Conservation (phyloP, 2,797 vertebrate species). For the Gambelia wislizenii region DNA sequence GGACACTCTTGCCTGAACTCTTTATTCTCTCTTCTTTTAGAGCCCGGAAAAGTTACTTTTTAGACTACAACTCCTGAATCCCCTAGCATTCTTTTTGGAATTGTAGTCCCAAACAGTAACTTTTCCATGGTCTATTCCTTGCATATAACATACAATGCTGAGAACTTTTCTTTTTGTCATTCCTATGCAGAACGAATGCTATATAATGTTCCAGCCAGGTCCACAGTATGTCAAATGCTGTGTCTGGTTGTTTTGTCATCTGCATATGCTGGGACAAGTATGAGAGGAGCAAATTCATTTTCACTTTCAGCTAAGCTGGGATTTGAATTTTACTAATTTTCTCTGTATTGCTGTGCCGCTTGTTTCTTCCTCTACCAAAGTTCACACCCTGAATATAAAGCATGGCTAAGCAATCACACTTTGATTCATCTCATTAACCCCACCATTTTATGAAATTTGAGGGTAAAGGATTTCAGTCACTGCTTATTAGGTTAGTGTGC, state of each 20-base stretch:
- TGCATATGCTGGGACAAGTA: not conserved
- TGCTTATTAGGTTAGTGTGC: not conserved
- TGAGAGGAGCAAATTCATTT: not conserved
- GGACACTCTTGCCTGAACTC: too few relatives aligned
- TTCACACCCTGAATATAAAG: not conserved
- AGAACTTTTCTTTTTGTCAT: not conserved
- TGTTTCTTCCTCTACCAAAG: conserved; percentile 24
- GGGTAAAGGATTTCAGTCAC: not conserved
- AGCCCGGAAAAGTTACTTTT: too few relatives aligned
- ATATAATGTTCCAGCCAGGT: not conserved
- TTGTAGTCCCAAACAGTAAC: not conserved
- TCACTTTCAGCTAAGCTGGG: conserved; percentile 8
- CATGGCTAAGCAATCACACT: not conserved
- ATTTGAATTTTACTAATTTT: conserved; percentile 34
- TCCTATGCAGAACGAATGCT: not conserved
- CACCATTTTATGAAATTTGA: conserved; percentile 19
- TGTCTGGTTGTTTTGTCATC: not conserved
- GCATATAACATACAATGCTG: not conserved
- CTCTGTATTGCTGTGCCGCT: not conserved
- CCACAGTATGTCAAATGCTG: not conserved
- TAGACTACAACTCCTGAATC: too few relatives aligned
- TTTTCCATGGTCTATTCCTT: not conserved
- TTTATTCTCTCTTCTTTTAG: too few relatives aligned
- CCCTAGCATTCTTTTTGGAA: too few relatives aligned
- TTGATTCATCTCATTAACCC: conserved; percentile 16